Conservation (phyloP, 2,888 invertebrate species). For the Parnassius orleans region DNA sequence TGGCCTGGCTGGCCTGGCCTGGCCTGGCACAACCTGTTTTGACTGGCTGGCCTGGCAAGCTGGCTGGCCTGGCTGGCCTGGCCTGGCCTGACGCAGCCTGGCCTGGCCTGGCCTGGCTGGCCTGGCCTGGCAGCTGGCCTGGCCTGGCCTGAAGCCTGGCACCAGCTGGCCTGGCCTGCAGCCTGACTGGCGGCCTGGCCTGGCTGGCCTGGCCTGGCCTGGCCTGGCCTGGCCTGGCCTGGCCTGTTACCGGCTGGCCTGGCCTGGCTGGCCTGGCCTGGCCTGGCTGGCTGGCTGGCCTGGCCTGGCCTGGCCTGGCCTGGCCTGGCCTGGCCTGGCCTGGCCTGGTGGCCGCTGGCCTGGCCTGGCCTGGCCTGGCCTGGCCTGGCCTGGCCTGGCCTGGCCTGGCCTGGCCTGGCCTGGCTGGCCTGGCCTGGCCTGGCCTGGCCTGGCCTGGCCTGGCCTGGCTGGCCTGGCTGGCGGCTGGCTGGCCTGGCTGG, state of each 20-base stretch:
- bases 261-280: slow-evolving; percentile 30
- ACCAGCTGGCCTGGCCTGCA: slow-evolving; percentile 30
- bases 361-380: no score
- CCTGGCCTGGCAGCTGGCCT: slow-evolving; percentile 12
- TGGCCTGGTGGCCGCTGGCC: no score
- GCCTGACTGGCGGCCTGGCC: slow-evolving; percentile 24
- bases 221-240: slow-evolving; percentile 30
- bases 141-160: slow-evolving; percentile 32
- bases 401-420: no score
- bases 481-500: no score
- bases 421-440: no score
- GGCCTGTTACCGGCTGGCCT: slow-evolving; percentile 33
- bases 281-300: slow-evolving; percentile 25
- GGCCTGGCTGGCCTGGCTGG: no score
- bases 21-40: slow-evolving; percentile 10
- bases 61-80: slow-evolving; percentile 25
- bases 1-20: slow-evolving; percentile 19
- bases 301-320: neutral
- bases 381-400: slow-evolving; percentile 5
- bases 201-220: slow-evolving; percentile 8
- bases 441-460: no score
- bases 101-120: slow-evolving; percentile 23
- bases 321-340: no score
- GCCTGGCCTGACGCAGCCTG: no score
- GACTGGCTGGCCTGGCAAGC: slow-evolving; percentile 23